Evolutionary conservation across 30 jellyfish, hydroid and myxozoan genomes (phyloP).

Genomic region (Chironex yamaguchii): DNA sequence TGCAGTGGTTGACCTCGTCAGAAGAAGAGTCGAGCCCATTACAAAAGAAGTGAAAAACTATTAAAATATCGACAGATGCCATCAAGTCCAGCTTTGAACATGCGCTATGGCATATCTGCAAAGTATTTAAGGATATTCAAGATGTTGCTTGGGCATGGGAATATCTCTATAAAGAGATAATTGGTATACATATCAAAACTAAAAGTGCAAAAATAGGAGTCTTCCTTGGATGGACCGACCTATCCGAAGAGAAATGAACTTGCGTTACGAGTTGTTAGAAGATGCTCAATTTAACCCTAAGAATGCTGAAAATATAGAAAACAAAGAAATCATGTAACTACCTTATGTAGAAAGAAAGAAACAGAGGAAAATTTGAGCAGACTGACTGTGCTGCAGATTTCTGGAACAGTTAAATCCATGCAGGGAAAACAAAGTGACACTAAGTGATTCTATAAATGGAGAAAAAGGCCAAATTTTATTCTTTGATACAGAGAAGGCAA

Average conservation of each 20-base stretch:
- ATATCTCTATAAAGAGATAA: slow-evolving; percentile 14
- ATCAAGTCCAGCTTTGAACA: slow-evolving; percentile 19
- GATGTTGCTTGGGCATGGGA: slow-evolving; percentile 67
- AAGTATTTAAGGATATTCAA: slow-evolving; percentile 29
- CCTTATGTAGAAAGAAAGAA: background rate
- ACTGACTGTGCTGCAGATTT: slow-evolving; percentile 26
- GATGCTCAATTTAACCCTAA: slow-evolving; percentile 31
- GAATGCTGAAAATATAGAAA: background rate
- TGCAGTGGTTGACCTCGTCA: slow-evolving; percentile 43
- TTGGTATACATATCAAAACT: slow-evolving; percentile 27
- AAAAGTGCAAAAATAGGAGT: slow-evolving; percentile 13
- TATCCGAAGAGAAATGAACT: slow-evolving; percentile 44
- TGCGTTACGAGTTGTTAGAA: slow-evolving; percentile 43
- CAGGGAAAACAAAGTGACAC: slow-evolving; percentile 35
- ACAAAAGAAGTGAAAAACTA: slow-evolving; percentile 43
- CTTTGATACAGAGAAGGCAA: slow-evolving; percentile 60
- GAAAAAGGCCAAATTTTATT: slow-evolving; percentile 29
- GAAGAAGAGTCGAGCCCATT: slow-evolving; percentile 9
- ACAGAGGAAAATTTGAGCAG: slow-evolving; percentile 32
- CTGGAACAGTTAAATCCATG: slow-evolving; percentile 50
- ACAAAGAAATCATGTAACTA: background rate
- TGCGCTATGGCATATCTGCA: slow-evolving; percentile 56
- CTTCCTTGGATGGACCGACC: slow-evolving; percentile 57
- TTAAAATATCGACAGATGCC: slow-evolving; percentile 23
- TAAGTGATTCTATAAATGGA: slow-evolving; percentile 49